Base-by-base conservation (phyloP, 2,113 vertebrate species). In the Microtus ochrogaster region DNA sequence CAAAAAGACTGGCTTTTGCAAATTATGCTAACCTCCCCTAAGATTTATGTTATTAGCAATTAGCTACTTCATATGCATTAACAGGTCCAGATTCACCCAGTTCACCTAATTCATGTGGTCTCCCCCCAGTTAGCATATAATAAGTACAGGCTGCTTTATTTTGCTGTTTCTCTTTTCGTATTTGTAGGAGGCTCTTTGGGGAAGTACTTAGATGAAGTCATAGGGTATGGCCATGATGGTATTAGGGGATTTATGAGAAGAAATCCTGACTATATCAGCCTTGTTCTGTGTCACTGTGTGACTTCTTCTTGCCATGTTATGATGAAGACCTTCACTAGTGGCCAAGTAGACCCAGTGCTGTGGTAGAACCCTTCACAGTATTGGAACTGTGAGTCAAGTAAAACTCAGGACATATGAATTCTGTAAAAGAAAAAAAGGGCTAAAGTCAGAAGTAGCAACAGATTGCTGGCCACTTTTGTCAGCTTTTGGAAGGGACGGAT, bases 291-390 rank as follows among this genome's bases (percentile, higher is more conserved):
- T 52, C 16, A 24, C 16, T 33, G 6, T 28, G 49, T 81, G 33
- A 49, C 13, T 24, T 63, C 3, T 47, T 66, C 16, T 77, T 52
- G 33, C 77, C 30, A 33, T 19, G 21, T n/a, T 36, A 21, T 22
- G 33, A 49, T 30, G 33, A 47, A 47, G 14, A 4, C 3, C 33
- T 24, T 7, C 30, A 8, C 14, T 13, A 72, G 39, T 13, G 33
- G 0, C 3, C 30, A 6, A n/a, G 7, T 49, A 58, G 22, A 9
- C 14, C 2, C 30, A 36, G 10, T 30, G 7, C 2, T 11, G 39
- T 30, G 6, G 1, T 49, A 7, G 47, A 63, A 11, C 10, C 36
- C 2, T 30, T n/a, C 49, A 9, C 30, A 61, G 33, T 14, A 14
- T 7, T n/a, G 26, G 14, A 79, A 79, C 1, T 61, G 1, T 79